Percentiles rank a stretch among this genome's conserved stretches.
Conservation (phyloP, 2,797 vertebrate species). For the Knipowitschia caucasica region DNA sequence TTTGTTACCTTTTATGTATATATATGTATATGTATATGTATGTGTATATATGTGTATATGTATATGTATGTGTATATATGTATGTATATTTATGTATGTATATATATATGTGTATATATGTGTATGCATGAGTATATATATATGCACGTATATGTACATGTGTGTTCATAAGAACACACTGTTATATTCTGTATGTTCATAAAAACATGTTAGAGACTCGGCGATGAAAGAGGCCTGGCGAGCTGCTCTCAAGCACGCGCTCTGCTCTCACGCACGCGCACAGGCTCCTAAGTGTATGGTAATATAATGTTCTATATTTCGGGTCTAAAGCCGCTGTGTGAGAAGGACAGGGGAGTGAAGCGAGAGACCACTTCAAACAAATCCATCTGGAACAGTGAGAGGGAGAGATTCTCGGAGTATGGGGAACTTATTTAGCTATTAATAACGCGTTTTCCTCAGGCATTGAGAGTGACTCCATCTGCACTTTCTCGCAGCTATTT, state of each 20-base stretch:
- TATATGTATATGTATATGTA: too few relatives aligned
- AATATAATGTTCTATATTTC: constrained; percentile 91
- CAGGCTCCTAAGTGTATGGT: constrained; percentile 73
- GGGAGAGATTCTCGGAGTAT: constrained; percentile 95
- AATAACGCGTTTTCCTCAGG: constrained; percentile 98
- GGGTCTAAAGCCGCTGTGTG: constrained; percentile 86
- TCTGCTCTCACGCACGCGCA: constrained; percentile 11
- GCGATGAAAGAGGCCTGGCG: constrained; percentile 10
- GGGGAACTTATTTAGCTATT: constrained; percentile 99
- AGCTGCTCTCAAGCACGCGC: constrained; percentile 24
- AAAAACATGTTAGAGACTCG: constrained; percentile 64
- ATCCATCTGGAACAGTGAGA: constrained; percentile 90
- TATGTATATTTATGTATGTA: too few relatives aligned
- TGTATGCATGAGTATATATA: too few relatives aligned
- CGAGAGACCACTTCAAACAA: constrained; percentile 95
- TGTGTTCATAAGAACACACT: too few relatives aligned
- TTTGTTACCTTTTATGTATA: too few relatives aligned
- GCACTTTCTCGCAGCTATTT: constrained; percentile 93
- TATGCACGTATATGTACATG: too few relatives aligned
- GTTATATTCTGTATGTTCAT: too few relatives aligned
- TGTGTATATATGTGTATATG: too few relatives aligned
- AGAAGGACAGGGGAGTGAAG: constrained; percentile 82
- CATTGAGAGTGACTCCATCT: constrained; percentile 91
- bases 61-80: too few relatives aligned
- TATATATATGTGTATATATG: too few relatives aligned